Evolutionary conservation across 1,140 invertebrate genomes (phyloP), one percentile per base, ranked within the genome.

Genomic region (Pseudachorutes palmiensis): DNA sequence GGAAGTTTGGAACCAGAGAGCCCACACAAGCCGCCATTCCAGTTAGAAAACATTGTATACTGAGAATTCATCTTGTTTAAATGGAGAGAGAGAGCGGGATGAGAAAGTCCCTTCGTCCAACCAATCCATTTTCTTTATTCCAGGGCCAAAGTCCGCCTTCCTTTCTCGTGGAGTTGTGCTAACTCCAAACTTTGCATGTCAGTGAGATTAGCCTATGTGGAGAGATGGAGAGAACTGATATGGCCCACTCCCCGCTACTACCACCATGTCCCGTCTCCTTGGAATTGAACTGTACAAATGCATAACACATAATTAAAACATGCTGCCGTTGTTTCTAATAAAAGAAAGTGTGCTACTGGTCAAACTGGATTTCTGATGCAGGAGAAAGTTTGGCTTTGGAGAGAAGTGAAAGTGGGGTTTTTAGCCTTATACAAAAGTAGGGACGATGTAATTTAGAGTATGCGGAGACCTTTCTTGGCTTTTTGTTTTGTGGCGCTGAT

Each of bases 1-100:
- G n/a, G n/a, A n/a, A n/a, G n/a, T n/a, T n/a, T n/a, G n/a, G n/a
- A n/a, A n/a, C n/a, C n/a, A n/a, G n/a, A n/a, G n/a, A n/a, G n/a
- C n/a, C n/a, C n/a, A n/a, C n/a, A n/a, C n/a, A n/a, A n/a, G n/a
- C n/a, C n/a, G n/a, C n/a, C n/a, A n/a, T n/a, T n/a, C n/a, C n/a
- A n/a, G n/a, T n/a, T n/a, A n/a, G n/a, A n/a, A n/a, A n/a, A n/a
- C n/a, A n/a, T n/a, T n/a, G n/a, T n/a, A n/a, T n/a, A n/a, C n/a
- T n/a, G n/a, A n/a, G n/a, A 45, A 45, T 45, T 45, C 36, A 45
- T 45, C 36, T 45, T 45, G 36, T 45, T 45, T 45, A 45, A 45
- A 45, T 45, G 19, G 9, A 45, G 36, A 45, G 36, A 9, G 9
- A 45, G 36, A 45, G 36, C 36, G 36, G 36, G 36, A 45, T 45